These are phyloP conservation scores for Chascanopsetta lugubris DNA, from an alignment of 2,113 vertebrate species.

Conservation along the genomic window DNA sequence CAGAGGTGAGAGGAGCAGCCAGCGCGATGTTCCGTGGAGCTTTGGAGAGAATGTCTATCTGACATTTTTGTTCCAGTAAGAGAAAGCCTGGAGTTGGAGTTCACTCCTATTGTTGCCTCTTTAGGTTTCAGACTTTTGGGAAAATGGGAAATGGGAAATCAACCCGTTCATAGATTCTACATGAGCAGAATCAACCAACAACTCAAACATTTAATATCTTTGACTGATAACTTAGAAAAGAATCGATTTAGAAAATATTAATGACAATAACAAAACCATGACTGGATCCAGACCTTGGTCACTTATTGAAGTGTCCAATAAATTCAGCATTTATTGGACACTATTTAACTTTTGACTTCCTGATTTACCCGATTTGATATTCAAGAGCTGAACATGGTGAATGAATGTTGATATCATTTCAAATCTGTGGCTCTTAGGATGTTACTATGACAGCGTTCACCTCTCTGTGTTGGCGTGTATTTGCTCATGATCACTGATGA, in stretches of 20 bases:
- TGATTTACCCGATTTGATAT: neutral
- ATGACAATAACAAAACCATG: too few relatives aligned
- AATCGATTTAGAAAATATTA: too few relatives aligned
- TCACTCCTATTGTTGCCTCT: neutral
- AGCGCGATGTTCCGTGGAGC: neutral
- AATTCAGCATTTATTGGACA: neutral
- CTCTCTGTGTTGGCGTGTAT: neutral
- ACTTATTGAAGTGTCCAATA: too few relatives aligned
- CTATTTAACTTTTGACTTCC: neutral
- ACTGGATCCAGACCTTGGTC: too few relatives aligned
- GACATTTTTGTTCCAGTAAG: neutral
- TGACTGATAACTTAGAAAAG: too few relatives aligned
- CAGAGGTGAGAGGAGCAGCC: constrained; percentile 11
- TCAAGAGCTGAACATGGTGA: neutral
- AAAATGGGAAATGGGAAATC: neutral
- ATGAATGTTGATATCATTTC: neutral
- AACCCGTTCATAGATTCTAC: neutral
- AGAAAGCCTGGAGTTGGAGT: neutral
- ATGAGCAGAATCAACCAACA: too few relatives aligned
- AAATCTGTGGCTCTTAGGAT: neutral
- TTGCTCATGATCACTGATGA: constrained; percentile 2
- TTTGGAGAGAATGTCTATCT: too few relatives aligned
- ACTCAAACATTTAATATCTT: too few relatives aligned
- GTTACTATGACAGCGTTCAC: neutral
- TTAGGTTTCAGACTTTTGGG: neutral